Conservation (phyloP, 2,113 vertebrate genomes). For the Lichenostomus cassidix region DNA sequence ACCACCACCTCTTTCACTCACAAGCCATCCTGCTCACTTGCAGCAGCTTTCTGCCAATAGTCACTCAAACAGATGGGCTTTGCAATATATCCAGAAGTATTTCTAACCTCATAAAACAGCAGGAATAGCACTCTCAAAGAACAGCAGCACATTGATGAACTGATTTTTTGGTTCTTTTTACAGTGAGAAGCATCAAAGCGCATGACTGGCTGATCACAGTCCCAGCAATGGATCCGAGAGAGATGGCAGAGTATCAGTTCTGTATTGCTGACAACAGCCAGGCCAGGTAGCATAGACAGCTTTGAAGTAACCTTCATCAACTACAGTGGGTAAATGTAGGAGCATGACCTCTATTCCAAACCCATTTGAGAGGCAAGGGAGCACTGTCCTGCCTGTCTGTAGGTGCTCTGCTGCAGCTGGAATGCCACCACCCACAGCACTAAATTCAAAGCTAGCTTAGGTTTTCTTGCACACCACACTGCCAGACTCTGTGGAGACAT, state of each 20-base stretch:
- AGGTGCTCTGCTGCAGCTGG: accelerated
- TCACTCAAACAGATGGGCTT: neutral
- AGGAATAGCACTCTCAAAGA: neutral
- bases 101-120: neutral
- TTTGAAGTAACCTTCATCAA: neutral
- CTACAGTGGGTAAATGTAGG: accelerated
- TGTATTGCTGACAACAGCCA: neutral
- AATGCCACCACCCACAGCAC: neutral
- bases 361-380: neutral
- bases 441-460: neutral
- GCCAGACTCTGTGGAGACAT: neutral
- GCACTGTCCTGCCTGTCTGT: accelerated
- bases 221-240: neutral
- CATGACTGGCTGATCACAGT: neutral
- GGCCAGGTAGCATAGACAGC: neutral
- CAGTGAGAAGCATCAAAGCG: neutral
- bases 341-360: neutral
- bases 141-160: neutral
- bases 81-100: neutral
- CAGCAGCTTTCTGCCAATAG: neutral
- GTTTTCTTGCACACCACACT: neutral
- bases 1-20: neutral
- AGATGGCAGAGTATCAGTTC: accelerated
- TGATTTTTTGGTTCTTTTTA: neutral
- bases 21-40: neutral